These are phyloP conservation scores for Porites rus DNA, from an alignment of 92 coral and sea anemone genomes.

Conservation along the genomic window DNA sequence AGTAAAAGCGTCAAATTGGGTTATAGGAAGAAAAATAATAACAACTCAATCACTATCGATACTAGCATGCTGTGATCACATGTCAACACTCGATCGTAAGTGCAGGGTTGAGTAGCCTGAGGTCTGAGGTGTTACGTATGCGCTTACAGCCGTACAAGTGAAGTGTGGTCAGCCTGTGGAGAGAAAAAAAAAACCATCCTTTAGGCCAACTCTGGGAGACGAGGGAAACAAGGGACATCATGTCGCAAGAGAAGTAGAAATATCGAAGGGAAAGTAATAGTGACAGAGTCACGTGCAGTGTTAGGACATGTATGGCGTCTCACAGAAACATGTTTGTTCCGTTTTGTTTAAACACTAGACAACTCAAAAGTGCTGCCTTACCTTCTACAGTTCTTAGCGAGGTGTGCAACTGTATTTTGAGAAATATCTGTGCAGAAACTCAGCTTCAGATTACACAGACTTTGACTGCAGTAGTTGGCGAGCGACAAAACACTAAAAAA, in stretches of 20 bases:
- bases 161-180: slow-evolving; percentile 79
- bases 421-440: slow-evolving; percentile 94
- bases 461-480: slow-evolving; percentile 96
- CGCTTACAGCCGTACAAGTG: slow-evolving; percentile 97
- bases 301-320: no score
- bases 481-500: slow-evolving; percentile 80
- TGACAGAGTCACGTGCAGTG: no score
- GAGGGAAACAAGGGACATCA: no score
- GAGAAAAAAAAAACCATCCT: neutral
- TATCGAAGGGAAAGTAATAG: no score
- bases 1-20: no score
- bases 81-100: slow-evolving; percentile 76
- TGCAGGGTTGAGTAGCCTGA: slow-evolving; percentile 66
- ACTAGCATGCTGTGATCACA: neutral
- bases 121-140: slow-evolving; percentile 67
- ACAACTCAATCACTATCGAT: neutral
- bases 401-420: slow-evolving; percentile 81
- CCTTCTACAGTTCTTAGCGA: slow-evolving; percentile 93
- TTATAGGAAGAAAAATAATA: no score
- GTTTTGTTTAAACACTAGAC: neutral
- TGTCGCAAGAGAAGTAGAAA: no score
- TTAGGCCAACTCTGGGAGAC: no score
- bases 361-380: slow-evolving; percentile 28
- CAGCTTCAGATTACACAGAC: slow-evolving; percentile 84
- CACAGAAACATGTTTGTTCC: neutral